Conservation (phyloP, 1,140 invertebrate genomes). For the Paralvinella palmiformis region DNA sequence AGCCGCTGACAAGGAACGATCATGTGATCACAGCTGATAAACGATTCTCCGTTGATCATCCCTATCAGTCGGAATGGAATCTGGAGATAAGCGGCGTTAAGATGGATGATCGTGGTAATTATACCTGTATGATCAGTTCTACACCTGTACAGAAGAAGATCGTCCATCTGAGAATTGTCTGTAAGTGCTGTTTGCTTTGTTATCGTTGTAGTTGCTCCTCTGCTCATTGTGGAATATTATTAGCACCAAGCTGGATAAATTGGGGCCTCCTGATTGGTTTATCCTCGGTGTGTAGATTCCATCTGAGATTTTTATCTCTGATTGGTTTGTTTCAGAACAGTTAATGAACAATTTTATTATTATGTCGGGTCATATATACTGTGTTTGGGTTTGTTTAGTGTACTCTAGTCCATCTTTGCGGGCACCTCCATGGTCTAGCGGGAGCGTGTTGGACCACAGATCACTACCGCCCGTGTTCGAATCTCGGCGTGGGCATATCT, state of each 20-base stretch:
- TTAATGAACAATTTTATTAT: too few species aligned
- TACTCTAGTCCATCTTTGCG: too few species aligned
- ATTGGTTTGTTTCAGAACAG: too few species aligned
- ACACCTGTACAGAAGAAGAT: not conserved
- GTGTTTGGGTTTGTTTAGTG: too few species aligned
- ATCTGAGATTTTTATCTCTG: too few species aligned
- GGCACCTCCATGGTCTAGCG: too few species aligned
- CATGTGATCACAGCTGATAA: not conserved
- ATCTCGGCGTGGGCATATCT: too few species aligned
- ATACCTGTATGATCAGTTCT: not conserved
- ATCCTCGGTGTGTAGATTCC: too few species aligned
- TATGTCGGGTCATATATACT: too few species aligned
- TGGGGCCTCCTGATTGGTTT: too few species aligned
- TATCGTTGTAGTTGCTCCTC: not conserved
- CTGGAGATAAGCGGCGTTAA: not conserved
- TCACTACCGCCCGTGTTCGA: too few species aligned
- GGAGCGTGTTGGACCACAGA: too few species aligned
- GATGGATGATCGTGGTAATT: not conserved
- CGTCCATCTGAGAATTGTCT: conserved; percentile 1
- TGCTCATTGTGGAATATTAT: not conserved
- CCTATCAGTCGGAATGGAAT: not conserved
- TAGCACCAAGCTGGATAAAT: not conserved
- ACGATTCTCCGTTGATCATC: not conserved
- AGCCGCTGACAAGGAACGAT: not conserved
- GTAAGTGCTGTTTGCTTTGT: not conserved